Conservation (phyloP, 2,888 invertebrate genomes). For the Ischnus inquisitorius region DNA sequence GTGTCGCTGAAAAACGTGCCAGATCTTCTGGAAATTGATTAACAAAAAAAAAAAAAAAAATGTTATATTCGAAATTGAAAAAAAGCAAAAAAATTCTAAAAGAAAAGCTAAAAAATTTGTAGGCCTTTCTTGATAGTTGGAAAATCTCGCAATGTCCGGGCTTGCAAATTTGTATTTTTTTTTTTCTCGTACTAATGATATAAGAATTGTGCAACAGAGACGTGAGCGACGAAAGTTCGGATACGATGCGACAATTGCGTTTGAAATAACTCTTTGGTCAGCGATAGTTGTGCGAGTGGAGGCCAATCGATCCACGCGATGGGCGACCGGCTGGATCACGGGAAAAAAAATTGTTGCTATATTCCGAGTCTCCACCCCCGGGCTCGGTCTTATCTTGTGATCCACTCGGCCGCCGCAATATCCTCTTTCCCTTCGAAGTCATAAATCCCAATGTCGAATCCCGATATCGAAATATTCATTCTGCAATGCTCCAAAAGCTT, state of each 20-base stretch:
- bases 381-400: constrained; percentile 72
- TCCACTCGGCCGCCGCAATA: constrained; percentile 77
- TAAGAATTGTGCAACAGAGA: constrained; percentile 22
- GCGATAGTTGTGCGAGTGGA: constrained; percentile 85
- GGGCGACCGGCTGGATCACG: constrained; percentile 81
- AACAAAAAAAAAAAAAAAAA: background rate
- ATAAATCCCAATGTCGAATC: constrained; percentile 72
- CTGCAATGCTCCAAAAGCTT: constrained; percentile 38
- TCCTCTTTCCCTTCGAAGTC: constrained; percentile 68
- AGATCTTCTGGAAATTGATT: no score
- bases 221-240: constrained; percentile 22
- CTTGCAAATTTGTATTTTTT: no score
- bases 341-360: constrained; percentile 1
- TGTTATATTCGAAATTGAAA: background rate
- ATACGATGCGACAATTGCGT: constrained; percentile 38
- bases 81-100: background rate
- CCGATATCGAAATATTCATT: constrained; percentile 64
- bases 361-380: background rate
- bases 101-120: no score
- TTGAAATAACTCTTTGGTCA: constrained; percentile 85
- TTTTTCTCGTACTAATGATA: constrained; percentile 6
- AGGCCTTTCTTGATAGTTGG: no score
- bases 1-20: no score
- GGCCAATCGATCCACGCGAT: constrained; percentile 79
- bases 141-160: no score